phyloP scores from a whole-genome alignment of 37 sponge, comb jelly and placozoan genomes.

The Haliclona indistincta region DNA sequence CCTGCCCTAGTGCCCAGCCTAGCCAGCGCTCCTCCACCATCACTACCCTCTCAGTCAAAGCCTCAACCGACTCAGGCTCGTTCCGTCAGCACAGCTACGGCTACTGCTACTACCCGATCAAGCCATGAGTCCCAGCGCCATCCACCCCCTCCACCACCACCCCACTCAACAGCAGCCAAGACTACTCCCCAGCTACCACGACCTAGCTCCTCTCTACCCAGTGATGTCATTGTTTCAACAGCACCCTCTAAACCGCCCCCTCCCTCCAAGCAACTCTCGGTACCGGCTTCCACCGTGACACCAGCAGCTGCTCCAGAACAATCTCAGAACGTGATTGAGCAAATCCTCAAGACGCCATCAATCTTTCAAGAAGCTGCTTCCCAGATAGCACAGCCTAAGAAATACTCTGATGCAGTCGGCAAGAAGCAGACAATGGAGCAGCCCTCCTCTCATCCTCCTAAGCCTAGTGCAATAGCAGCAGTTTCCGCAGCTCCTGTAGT shows the following conservation, averaged over 20 bases:
- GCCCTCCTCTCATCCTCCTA: not conserved
- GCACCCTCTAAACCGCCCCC: not conserved
- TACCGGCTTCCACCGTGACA: not conserved
- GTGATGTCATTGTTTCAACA: no score
- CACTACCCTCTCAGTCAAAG: not conserved
- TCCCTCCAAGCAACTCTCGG: not conserved
- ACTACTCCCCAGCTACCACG: slow-evolving; percentile 4
- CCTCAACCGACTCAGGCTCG: not conserved
- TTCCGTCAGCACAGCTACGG: not conserved
- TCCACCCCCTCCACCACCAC: not conserved
- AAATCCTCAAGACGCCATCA: slow-evolving; percentile 67
- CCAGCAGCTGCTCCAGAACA: slow-evolving; percentile 19
- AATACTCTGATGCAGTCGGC: slow-evolving; percentile 73
- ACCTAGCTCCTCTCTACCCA: no score
- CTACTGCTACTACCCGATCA: no score
- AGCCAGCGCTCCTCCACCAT: not conserved
- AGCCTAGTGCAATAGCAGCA: not conserved
- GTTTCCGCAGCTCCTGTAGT: not conserved
- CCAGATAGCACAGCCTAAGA: slow-evolving; percentile 49
- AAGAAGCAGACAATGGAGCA: slow-evolving; percentile 27
- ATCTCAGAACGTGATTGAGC: slow-evolving; percentile 36
- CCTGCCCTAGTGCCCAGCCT: not conserved
- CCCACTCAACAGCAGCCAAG: slow-evolving; percentile 13
- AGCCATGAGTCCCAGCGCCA: no score
- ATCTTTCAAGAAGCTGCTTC: slow-evolving; percentile 64